Evolutionary conservation across 2,888 invertebrate genomes (phyloP).

Genomic region (Polyploca ridens): DNA sequence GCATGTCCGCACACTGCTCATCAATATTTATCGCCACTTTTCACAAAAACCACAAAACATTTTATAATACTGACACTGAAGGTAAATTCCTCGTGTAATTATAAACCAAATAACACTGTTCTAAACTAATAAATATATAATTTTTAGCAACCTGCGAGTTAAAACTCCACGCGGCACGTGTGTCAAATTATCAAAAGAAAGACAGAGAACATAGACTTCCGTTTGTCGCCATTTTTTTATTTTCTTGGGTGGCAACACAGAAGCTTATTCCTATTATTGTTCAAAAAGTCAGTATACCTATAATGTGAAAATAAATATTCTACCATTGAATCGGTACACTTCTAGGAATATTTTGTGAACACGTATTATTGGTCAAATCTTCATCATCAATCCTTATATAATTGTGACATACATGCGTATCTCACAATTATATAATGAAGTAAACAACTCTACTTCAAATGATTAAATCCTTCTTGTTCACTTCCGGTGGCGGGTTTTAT

Average conservation of each 20-base stretch:
- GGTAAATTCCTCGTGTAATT: slow-evolving; percentile 38
- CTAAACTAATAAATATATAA: slow-evolving; percentile 51
- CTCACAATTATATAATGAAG: neutral
- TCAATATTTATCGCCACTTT: slow-evolving; percentile 46
- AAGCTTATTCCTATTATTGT: slow-evolving; percentile 15
- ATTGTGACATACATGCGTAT: neutral
- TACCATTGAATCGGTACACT: no score
- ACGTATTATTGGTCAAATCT: no score
- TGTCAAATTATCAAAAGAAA: slow-evolving; percentile 81
- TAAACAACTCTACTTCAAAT: neutral
- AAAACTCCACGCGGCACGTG: slow-evolving; percentile 85
- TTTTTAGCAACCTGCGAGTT: slow-evolving; percentile 77
- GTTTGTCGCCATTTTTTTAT: slow-evolving; percentile 65
- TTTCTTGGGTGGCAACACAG: slow-evolving; percentile 57
- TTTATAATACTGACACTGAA: slow-evolving; percentile 53
- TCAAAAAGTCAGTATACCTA: neutral
- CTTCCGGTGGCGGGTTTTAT: slow-evolving; percentile 32
- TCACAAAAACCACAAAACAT: slow-evolving; percentile 54
- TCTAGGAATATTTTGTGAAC: no score
- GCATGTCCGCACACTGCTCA: slow-evolving; percentile 54
- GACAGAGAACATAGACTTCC: slow-evolving; percentile 72
- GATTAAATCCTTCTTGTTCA: neutral
- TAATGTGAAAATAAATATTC: no score
- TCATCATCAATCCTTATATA: no score
- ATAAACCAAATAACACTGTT: slow-evolving; percentile 47